These are phyloP conservation scores for Mesembrinibis cayennensis DNA, from an alignment of 2,113 vertebrate species.

Conservation along the genomic window DNA sequence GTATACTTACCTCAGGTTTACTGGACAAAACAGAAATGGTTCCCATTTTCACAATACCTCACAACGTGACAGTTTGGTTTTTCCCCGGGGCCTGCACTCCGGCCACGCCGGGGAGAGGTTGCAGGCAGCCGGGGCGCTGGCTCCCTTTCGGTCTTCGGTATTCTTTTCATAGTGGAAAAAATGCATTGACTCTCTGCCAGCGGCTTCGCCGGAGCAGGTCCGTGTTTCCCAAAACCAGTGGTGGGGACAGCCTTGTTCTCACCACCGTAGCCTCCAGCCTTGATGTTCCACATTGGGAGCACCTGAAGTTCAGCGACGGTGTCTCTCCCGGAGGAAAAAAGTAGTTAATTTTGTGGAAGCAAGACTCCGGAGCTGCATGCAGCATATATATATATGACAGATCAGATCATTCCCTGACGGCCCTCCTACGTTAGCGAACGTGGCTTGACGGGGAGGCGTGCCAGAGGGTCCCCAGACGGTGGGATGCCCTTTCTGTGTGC, in stretches of 20 bases:
- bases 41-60: slow-evolving; percentile 86
- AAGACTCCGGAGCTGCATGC: accelerated
- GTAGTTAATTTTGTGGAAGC: not conserved
- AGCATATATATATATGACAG: accelerated
- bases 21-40: slow-evolving; percentile 83
- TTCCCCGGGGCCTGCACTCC: not conserved
- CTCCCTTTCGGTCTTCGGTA: slow-evolving; percentile 76
- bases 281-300: not conserved
- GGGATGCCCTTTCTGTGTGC: accelerated
- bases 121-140: slow-evolving; percentile 58
- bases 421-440: accelerated
- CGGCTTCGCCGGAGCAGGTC: not conserved
- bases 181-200: not conserved
- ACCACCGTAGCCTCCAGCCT: accelerated
- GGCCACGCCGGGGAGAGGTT: not conserved
- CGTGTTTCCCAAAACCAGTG: not conserved
- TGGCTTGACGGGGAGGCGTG: accelerated
- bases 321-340: not conserved
- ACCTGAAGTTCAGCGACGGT: accelerated
- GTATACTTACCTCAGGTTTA: slow-evolving; percentile 98
- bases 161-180: slow-evolving; percentile 76
- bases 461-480: not conserved
- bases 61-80: slow-evolving; percentile 78
- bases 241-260: not conserved
- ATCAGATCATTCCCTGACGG: not conserved